Percentiles rank a stretch among this genome's conserved stretches.
Evolutionary conservation across 2,888 invertebrate genomes (phyloP).

Genomic region (Kuschelorhynchus macadamiae): DNA sequence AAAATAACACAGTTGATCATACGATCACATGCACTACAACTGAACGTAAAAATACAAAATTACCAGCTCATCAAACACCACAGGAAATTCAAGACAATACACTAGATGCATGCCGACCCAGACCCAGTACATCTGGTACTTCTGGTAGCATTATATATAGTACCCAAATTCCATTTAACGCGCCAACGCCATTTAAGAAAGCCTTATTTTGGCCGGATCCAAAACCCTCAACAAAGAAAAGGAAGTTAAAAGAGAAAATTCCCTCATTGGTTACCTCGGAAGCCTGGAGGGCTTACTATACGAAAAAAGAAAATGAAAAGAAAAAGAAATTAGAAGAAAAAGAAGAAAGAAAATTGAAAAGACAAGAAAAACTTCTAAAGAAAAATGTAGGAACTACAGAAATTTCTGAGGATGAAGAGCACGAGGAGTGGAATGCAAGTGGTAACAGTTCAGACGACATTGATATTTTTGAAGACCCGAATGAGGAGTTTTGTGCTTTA

Average conservation of each 20-base stretch:
- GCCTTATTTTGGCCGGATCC: neutral
- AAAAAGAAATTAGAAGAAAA: neutral
- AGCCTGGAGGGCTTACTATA: neutral
- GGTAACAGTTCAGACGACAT: conserved; percentile 2
- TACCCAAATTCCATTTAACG: neutral
- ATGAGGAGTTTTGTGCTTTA: conserved; percentile 3
- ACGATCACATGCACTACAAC: no score
- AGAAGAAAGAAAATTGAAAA: no score
- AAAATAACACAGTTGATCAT: no score
- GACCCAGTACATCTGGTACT: no score
- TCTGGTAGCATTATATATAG: no score
- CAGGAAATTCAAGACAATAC: no score
- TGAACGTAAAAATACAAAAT: no score
- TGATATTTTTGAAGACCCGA: conserved; percentile 7
- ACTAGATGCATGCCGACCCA: no score
- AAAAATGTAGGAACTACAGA: no score
- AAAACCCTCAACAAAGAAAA: neutral
- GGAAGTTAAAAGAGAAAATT: no score
- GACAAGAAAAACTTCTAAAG: no score
- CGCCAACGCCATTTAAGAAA: neutral
- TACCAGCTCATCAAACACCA: no score
- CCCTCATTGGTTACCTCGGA: neutral
- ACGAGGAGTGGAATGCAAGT: conserved; percentile 9
- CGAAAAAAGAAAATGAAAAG: conserved; percentile 1
- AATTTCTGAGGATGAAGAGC: neutral